Conservation (phyloP, 2,797 vertebrate species). For the Anabas testudineus region DNA sequence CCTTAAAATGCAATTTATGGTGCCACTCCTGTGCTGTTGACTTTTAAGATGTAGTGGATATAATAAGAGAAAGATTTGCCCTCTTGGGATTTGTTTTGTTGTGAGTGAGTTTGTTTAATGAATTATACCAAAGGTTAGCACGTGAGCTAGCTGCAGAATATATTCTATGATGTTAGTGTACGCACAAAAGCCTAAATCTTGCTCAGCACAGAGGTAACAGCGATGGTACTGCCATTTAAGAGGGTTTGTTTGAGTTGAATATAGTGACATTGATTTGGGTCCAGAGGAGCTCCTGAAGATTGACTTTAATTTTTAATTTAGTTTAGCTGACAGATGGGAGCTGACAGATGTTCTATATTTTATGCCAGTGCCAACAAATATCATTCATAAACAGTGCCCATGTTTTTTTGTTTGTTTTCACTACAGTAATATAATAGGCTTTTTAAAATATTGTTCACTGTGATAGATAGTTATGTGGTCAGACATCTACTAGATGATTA, state of each 20-base stretch:
- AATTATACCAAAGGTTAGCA: constrained; percentile 64
- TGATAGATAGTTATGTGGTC: constrained; percentile 10
- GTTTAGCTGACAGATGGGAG: constrained; percentile 11
- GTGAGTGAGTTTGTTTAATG: constrained; percentile 32
- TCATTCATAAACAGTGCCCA: constrained; percentile 24
- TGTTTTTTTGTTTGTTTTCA: constrained; percentile 35
- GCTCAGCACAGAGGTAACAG: constrained; percentile 16
- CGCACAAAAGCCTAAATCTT: constrained; percentile 19
- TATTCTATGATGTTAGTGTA: constrained; percentile 8
- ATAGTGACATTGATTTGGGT: background rate
- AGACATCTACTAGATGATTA: background rate
- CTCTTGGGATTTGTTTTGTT: constrained; percentile 37
- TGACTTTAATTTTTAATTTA: constrained; percentile 26
- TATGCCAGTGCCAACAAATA: constrained; percentile 48
- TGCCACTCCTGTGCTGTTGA: constrained; percentile 18
- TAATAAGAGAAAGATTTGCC: constrained; percentile 10
- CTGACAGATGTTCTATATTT: constrained; percentile 16
- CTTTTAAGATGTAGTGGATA: constrained; percentile 35
- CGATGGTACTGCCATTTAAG: constrained; percentile 15
- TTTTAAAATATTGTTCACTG: constrained; percentile 10
- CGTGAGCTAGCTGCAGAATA: constrained; percentile 19
- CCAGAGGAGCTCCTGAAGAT: background rate
- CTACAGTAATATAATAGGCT: constrained; percentile 20
- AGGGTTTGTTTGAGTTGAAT: constrained; percentile 26
- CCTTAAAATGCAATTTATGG: constrained; percentile 34